Evolutionary conservation across 2,888 invertebrate species (phyloP), one percentile per base, ranked within the genome.

Genomic region (Morpho achilles): DNA sequence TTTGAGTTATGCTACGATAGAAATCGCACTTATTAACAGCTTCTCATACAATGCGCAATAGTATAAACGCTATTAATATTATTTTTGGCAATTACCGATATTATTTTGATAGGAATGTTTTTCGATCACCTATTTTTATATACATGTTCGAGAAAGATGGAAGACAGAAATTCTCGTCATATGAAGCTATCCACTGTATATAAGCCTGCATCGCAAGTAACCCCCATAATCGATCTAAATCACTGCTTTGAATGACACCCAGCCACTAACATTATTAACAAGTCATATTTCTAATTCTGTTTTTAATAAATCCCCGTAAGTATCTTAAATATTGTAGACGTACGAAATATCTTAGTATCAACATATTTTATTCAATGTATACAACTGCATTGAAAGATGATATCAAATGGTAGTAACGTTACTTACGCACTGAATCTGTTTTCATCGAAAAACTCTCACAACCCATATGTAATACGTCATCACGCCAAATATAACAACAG

Each of bases 131-230:
- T 46, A 41, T 40, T 16, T 32, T 32, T 53, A 42, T 8, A 42
- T 54, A 54, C 54, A 54, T 42, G 47, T 54, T 54, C 48, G 43
- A 50, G n/a, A 10, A 44, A 44, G 47, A 53, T 50, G 61, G 46
- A 59, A 60, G 59, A 61, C 59, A 60, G 65, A 65, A 61, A 61
- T 63, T 56, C 63, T 63, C 63, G 48, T 58, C 40, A 53, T 48
- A 46, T 16, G n/a, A 50, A 46, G 53, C 39, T 45, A 23, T 57
- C 52, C 65, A 60, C 59, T 63, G 52, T 58, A 58, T 53, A 58
- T 56, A 58, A 47, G 59, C 62, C 59, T 62, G 57, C 58, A 58
- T 54, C 10, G 46, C 43, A 48, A 46, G 23, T 53, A 61, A 59
- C 61, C 46, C 5, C 52, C 50, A 48, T 50, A 57, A 58, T 41